Evolutionary conservation across 2,888 invertebrate genomes (phyloP).

Genomic region (Creontiades dilutus): DNA sequence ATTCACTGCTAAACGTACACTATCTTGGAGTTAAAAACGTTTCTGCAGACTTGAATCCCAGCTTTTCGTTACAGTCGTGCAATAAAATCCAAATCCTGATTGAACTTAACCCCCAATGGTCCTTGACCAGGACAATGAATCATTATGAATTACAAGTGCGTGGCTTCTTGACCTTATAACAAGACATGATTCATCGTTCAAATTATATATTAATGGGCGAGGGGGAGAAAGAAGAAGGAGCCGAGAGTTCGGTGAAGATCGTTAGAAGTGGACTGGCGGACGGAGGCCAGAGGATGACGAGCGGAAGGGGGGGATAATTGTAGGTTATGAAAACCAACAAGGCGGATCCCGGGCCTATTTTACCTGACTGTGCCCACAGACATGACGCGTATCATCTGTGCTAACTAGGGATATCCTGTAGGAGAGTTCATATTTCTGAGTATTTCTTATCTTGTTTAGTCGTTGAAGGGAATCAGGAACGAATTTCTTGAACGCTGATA

Average conservation of each 20-base stretch:
- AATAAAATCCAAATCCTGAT: neutral
- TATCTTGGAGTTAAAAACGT: too few species aligned
- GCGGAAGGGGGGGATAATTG: constrained; percentile 50
- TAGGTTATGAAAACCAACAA: constrained; percentile 68
- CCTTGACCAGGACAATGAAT: neutral
- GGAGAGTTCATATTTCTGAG: constrained; percentile 2
- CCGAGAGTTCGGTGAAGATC: constrained; percentile 49
- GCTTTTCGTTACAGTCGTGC: too few species aligned
- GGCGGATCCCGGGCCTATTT: constrained; percentile 66
- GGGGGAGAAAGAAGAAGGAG: neutral
- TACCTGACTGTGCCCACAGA: constrained; percentile 62
- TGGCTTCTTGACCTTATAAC: constrained; percentile 51
- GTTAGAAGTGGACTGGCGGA: constrained; percentile 56
- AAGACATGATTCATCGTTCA: constrained; percentile 37
- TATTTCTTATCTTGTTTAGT: constrained; percentile 13
- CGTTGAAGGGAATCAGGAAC: neutral
- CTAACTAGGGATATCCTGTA: constrained; percentile 59
- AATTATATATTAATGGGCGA: neutral
- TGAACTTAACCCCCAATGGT: neutral
- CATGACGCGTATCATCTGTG: constrained; percentile 69
- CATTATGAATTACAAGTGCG: constrained; percentile 28
- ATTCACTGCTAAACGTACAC: too few species aligned
- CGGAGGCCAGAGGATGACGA: neutral
- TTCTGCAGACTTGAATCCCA: too few species aligned
- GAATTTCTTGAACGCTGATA: neutral